These are phyloP conservation scores for Drosophila miranda DNA, from an alignment of 1,140 invertebrate species.

Conservation along the genomic window DNA sequence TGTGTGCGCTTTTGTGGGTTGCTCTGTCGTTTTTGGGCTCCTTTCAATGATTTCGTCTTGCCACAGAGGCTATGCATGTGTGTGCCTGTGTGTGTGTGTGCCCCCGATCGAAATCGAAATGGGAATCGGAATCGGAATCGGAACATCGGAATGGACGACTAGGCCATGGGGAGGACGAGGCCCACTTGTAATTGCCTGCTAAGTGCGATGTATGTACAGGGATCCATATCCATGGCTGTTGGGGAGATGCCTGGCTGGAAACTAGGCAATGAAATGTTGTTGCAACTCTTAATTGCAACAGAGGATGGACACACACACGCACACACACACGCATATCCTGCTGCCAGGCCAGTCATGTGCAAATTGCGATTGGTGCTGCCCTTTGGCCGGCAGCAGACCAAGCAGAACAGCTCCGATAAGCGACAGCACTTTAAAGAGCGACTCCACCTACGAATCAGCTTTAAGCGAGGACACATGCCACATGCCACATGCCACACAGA, in stretches of 20 bases:
- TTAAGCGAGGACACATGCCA: slow-evolving; percentile 28
- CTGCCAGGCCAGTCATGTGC: slow-evolving; percentile 39
- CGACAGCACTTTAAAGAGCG: slow-evolving; percentile 11
- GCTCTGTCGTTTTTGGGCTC: slow-evolving; percentile 17
- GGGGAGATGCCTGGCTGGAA: neutral
- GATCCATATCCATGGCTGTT: too few species aligned
- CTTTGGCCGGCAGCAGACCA: slow-evolving; percentile 15
- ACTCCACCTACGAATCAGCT: neutral
- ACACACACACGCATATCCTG: slow-evolving; percentile 15
- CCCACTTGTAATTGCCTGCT: slow-evolving; percentile 47
- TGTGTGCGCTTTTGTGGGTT: slow-evolving; percentile 53
- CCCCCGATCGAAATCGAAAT: slow-evolving; percentile 3
- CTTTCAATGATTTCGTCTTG: neutral
- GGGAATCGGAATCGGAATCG: slow-evolving; percentile 12
- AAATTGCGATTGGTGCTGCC: slow-evolving; percentile 39
- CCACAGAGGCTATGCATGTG: slow-evolving; percentile 4
- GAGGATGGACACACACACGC: slow-evolving; percentile 15
- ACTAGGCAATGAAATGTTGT: slow-evolving; percentile 27
- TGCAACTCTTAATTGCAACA: slow-evolving; percentile 46
- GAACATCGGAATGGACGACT: slow-evolving; percentile 6
- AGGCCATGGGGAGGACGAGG: neutral
- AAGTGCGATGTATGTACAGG: slow-evolving; percentile 20
- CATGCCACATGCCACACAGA: neutral
- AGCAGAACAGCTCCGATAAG: slow-evolving; percentile 46
- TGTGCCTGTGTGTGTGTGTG: slow-evolving; percentile 11